These are phyloP conservation scores for Leptinotarsa undecemlineata DNA, from an alignment of 1,140 invertebrate genomes.

Conservation along the genomic window DNA sequence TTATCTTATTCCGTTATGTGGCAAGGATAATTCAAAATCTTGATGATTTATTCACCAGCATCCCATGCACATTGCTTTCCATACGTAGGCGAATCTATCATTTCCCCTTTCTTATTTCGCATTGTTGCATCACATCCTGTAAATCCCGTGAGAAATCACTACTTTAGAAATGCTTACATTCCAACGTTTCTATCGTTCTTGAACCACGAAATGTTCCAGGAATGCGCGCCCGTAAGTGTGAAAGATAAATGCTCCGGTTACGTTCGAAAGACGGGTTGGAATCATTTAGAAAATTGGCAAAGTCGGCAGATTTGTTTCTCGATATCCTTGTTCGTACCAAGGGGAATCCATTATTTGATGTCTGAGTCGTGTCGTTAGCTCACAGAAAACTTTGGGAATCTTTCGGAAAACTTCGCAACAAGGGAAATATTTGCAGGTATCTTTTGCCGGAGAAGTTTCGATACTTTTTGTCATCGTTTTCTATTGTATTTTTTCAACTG, in stretches of 20 bases:
- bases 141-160: constrained; percentile 5
- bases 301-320: constrained; percentile 25
- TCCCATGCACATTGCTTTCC: not conserved
- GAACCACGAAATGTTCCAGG: not conserved
- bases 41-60: not conserved
- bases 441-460: no score
- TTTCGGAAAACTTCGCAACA: no score
- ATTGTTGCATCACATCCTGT: not conserved
- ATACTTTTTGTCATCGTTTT: no score
- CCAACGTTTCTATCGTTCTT: constrained; percentile 1
- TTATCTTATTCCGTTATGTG: no score
- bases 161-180: not conserved
- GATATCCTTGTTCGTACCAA: not conserved
- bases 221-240: constrained; percentile 9
- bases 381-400: no score
- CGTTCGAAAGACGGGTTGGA: constrained; percentile 13
- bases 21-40: no score
- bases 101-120: not conserved
- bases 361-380: not conserved
- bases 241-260: constrained; percentile 23
- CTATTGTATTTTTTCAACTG: no score
- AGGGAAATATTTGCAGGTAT: no score
- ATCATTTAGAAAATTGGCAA: constrained; percentile 24
- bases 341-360: not conserved
- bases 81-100: not conserved